These are phyloP conservation scores for Acanthacorydalis orientalis DNA, from an alignment of 2,888 invertebrate species.

Conservation along the genomic window DNA sequence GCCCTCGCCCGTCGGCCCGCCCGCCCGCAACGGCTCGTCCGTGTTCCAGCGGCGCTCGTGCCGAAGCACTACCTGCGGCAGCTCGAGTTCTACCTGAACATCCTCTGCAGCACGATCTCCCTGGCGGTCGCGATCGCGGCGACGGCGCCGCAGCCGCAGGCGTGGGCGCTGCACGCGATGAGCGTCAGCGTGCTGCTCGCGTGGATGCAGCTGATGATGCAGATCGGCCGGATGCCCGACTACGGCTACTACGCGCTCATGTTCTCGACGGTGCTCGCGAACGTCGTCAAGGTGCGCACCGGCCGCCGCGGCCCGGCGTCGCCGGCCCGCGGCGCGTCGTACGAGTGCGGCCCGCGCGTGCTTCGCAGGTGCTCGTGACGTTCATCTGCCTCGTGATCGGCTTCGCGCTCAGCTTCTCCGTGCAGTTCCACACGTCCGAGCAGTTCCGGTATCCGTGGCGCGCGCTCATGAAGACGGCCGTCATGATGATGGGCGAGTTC, in stretches of 20 bases:
- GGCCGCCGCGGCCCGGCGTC: too few species aligned
- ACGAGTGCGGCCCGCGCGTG: neutral
- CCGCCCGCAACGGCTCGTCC: too few species aligned
- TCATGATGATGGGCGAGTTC: constrained; percentile 41
- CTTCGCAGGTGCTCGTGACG: constrained; percentile 29
- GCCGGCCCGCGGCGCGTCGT: too few species aligned
- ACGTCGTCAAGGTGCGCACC: constrained; percentile 28
- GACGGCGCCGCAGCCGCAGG: constrained; percentile 14
- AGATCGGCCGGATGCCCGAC: constrained; percentile 33
- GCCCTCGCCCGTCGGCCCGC: too few species aligned
- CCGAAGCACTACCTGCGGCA: constrained; percentile 22
- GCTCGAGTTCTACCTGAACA: constrained; percentile 26
- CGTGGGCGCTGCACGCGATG: constrained; percentile 25
- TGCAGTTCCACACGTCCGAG: constrained; percentile 28
- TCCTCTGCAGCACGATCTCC: constrained; percentile 21
- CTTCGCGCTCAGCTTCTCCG: constrained; percentile 34
- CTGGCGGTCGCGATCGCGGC: constrained; percentile 17
- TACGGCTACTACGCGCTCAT: constrained; percentile 37
- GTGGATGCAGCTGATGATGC: constrained; percentile 35
- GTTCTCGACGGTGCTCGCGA: constrained; percentile 35
- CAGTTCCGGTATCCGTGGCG: constrained; percentile 26
- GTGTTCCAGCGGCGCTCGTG: constrained; percentile 18
- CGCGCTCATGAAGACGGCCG: constrained; percentile 30
- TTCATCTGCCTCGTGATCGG: constrained; percentile 35
- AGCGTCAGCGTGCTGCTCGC: constrained; percentile 29